Conservation (phyloP, 2,797 vertebrate genomes). For the Fundulus diaphanus region DNA sequence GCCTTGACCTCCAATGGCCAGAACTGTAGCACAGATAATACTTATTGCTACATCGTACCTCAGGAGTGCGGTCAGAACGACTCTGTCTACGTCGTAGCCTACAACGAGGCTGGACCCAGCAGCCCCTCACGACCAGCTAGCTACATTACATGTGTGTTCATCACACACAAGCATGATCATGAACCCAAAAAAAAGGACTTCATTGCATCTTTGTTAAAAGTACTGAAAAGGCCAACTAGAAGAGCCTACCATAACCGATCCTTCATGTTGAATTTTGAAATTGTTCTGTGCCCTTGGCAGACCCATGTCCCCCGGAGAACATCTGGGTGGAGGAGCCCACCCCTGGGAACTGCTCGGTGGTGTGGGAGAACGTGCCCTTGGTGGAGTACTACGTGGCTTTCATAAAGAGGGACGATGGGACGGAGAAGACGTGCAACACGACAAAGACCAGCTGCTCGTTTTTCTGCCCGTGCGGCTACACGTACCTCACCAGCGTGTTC, state of each 20-base stretch:
- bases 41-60: constrained; percentile 79
- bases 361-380: constrained; percentile 80
- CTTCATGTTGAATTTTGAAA: background rate
- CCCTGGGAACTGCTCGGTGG: constrained; percentile 83
- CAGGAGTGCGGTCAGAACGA: constrained; percentile 86
- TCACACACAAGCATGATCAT: constrained; percentile 4
- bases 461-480: constrained; percentile 88
- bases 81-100: constrained; percentile 79
- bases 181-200: background rate
- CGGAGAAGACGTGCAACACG: constrained; percentile 88
- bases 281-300: constrained; percentile 65
- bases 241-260: background rate
- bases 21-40: constrained; percentile 75
- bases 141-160: constrained; percentile 86
- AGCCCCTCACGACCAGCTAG: constrained; percentile 73
- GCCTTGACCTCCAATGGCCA: constrained; percentile 72
- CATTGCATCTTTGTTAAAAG: background rate
- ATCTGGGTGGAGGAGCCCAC: constrained; percentile 81
- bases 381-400: constrained; percentile 88
- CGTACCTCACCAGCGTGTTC: constrained; percentile 89
- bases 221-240: background rate
- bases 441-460: constrained; percentile 84
- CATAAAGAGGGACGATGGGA: constrained; percentile 91
- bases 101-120: constrained; percentile 88
- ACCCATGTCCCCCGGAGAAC: constrained; percentile 86